Conservation (phyloP, 2,113 vertebrate genomes). For the Solenodon paradoxus region DNA sequence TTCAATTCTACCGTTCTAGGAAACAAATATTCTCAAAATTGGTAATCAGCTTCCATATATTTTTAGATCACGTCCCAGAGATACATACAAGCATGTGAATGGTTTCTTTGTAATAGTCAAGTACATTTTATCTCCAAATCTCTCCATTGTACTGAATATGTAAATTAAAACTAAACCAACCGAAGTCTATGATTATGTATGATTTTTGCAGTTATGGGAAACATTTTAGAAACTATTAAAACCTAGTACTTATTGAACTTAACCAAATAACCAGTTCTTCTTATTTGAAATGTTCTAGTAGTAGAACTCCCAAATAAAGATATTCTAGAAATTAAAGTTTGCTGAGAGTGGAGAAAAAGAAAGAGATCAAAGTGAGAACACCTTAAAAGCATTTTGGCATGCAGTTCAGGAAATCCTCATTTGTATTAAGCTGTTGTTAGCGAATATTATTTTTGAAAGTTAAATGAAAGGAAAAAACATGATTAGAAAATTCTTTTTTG, state of each 20-base stretch:
- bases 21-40: background rate
- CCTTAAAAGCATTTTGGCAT: background rate
- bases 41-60: background rate
- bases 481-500: background rate
- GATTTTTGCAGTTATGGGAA: background rate
- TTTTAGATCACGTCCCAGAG: background rate
- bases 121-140: background rate
- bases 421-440: background rate
- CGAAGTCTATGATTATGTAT: background rate
- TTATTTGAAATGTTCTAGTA: slow-evolving; percentile 23
- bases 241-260: background rate
- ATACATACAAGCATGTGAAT: background rate
- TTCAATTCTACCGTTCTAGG: background rate
- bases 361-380: background rate
- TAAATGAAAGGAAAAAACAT: background rate
- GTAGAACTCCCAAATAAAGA: background rate
- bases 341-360: background rate
- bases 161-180: background rate
- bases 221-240: slow-evolving; percentile 23
- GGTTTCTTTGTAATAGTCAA: background rate
- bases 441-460: background rate
- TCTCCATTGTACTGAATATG: background rate
- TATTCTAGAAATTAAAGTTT: background rate
- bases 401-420: background rate
- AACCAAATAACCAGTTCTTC: background rate